Evolutionary conservation across 2,113 vertebrate species (phyloP).

Genomic region (Actinemys pallida): DNA sequence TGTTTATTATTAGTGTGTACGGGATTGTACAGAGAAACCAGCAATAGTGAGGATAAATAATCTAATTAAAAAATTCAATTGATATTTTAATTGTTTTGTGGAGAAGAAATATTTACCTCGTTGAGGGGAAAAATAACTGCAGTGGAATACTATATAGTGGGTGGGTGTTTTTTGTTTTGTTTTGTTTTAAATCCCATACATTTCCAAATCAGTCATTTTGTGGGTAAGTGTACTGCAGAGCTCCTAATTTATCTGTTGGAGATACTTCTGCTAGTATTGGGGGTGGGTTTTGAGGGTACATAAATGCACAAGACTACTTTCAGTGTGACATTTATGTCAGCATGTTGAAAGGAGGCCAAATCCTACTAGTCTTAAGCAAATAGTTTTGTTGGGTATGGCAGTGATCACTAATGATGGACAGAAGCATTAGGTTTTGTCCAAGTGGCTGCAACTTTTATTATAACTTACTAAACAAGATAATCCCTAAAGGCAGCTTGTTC

Average conservation of each 20-base stretch:
- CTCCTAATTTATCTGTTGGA: conserved; percentile 12
- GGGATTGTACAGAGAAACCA: neutral
- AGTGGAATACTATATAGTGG: neutral
- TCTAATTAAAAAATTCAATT: neutral
- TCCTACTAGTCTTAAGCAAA: conserved; percentile 32
- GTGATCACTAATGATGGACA: neutral
- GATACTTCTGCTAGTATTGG: conserved; percentile 13
- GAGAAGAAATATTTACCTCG: conserved; percentile 13
- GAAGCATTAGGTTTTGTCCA: neutral
- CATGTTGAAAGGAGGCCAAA: conserved; percentile 11
- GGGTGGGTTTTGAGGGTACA: conserved; percentile 13
- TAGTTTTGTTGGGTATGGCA: conserved; percentile 7
- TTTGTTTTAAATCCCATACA: conserved; percentile 7
- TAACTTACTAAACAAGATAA: neutral
- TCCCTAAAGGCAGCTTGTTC: neutral
- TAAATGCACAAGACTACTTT: conserved; percentile 25
- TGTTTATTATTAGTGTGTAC: neutral
- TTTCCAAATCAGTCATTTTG: conserved; percentile 35
- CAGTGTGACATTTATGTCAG: neutral
- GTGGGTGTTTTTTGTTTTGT: neutral
- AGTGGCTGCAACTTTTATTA: neutral
- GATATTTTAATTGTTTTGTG: conserved; percentile 33
- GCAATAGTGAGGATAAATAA: neutral
- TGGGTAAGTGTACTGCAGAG: neutral
- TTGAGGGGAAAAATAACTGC: neutral